Evolutionary conservation across 1,140 invertebrate genomes (phyloP), one percentile per base, ranked within the genome.

Genomic region (Spodoptera litura): DNA sequence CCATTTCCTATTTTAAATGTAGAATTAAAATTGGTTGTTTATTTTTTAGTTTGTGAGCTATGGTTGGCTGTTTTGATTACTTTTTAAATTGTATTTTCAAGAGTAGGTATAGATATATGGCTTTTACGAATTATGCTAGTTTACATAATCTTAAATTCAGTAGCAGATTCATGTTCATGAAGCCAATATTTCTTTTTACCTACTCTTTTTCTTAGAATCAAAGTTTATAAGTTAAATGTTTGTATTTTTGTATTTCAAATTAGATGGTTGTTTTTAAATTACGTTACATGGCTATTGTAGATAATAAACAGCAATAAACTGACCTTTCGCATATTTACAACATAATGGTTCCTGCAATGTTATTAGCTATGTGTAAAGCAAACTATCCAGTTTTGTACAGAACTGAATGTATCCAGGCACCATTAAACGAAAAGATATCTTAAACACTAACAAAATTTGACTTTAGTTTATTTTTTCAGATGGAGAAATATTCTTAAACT

Each of bases 1-100:
- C 55, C 56, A 75, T 70, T 79, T 75, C 73, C 56, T 53, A 73
- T 75, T 75, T 71, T 71, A 71, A 71, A 55, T 38, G 51, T 53
- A 53, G 51, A 75, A 44, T 58, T 38, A 75, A 61, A 62, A 59
- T 61, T 35, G 15, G 25, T 62, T 62, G 6, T 20, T 61, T 52
- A 25, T 11, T 66, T 15, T 44, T 58, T 58, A n/a, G 53, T 74
- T 49, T 31, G 58, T 15, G 15, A 27, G 58, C 12, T 51, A 31
- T 27, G 20, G 5, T 6, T 52, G 9, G 15, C 13, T n/a, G 11
- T 12, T 44, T 20, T 10, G 5, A 3, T 15, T 62, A 9, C 15
- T 6, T 15, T 64, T 35, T 59, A 25, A 25, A n/a, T 55, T 9
- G 2, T 56, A 10, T 20, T 10, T 10, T 56, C 9, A 9, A 44